These are phyloP conservation scores for Menidia menidia DNA, from an alignment of 2,797 vertebrate species.

Conservation along the genomic window DNA sequence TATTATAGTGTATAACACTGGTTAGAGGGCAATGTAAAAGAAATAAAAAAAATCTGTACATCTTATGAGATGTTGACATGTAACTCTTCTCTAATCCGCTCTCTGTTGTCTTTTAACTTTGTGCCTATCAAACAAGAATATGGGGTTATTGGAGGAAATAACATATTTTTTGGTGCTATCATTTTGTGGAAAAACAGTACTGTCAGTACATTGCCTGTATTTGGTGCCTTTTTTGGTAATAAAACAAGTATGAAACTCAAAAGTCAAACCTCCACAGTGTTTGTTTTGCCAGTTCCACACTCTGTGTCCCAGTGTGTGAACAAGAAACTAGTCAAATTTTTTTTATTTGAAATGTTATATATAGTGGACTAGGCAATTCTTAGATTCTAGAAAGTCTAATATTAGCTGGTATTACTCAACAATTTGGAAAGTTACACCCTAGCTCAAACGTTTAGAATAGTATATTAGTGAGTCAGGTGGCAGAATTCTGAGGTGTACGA, in stretches of 20 bases:
- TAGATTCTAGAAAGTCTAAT: too few species aligned
- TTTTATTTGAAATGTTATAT: too few species aligned
- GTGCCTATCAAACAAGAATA: constrained; percentile 73
- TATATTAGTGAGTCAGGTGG: too few species aligned
- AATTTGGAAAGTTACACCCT: too few species aligned
- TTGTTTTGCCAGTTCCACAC: not conserved
- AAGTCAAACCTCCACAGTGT: not conserved
- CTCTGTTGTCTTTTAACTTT: constrained; percentile 49
- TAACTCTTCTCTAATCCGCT: constrained; percentile 7
- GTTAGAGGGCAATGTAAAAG: constrained; percentile 44
- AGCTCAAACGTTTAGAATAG: too few species aligned
- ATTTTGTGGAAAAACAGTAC: constrained; percentile 57
- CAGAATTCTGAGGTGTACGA: not conserved
- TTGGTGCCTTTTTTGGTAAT: constrained; percentile 86
- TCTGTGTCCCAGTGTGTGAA: too few species aligned
- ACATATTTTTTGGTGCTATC: constrained; percentile 81
- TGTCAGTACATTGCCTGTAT: constrained; percentile 79
- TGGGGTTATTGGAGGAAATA: constrained; percentile 56
- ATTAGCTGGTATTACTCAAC: too few species aligned
- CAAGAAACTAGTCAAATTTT: not conserved
- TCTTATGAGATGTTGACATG: constrained; percentile 6
- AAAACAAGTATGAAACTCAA: constrained; percentile 62
- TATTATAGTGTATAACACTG: constrained; percentile 60
- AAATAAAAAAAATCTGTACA: constrained; percentile 1
- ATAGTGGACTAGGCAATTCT: too few species aligned